Evolutionary conservation across 2,113 vertebrate genomes (phyloP), one percentile per base, ranked within the genome.

Genomic region (Anhinga anhinga): DNA sequence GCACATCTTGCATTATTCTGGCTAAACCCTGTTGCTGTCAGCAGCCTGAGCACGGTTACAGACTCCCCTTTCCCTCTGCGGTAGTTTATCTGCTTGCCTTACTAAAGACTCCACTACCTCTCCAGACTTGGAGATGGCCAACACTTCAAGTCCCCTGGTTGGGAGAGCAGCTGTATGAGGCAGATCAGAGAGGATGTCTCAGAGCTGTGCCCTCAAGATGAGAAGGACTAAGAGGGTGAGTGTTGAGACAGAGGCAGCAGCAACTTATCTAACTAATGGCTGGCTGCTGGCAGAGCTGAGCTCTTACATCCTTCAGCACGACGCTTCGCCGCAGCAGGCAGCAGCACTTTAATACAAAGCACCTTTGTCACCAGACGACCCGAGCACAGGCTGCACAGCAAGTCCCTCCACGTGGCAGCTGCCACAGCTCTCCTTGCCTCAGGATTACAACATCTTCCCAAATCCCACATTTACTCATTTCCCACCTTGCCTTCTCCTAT

Each of bases 61-160:
- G 32, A 4, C 63, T 63, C 30, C n/a, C 25, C 17, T 26, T 26
- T 27, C 50, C 42, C 26, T 40, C 71, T 6, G 9, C 4, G 27
- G 7, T 2, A 10, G 10, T 15, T 55, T 8, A 15, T 9, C 88
- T 16, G 22, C 47, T 55, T 23, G 7, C 30, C 63, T 47, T 49
- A 3, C 79, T 7, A 9, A 38, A 63, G 49, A 2, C n/a, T 40
- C 16, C 6, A 1, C 40, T 11, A 3, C 13, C 34, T 27, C 65
- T 7, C 19, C 44, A 10, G 36, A 36, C 58, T 42, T 6, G 13
- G 34, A 29, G 19, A 6, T 3, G 14, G 18, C 32, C 58, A 22
- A 3, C 34, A 1, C 42, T 27, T 8, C 12, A 5, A 14, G 32
- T 7, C 10, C 21, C 21, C 22, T 4, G 0, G 21, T 2, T 21